Evolutionary conservation across 2,797 vertebrate genomes (phyloP).

Genomic region (Typhlichthys subterraneus): DNA sequence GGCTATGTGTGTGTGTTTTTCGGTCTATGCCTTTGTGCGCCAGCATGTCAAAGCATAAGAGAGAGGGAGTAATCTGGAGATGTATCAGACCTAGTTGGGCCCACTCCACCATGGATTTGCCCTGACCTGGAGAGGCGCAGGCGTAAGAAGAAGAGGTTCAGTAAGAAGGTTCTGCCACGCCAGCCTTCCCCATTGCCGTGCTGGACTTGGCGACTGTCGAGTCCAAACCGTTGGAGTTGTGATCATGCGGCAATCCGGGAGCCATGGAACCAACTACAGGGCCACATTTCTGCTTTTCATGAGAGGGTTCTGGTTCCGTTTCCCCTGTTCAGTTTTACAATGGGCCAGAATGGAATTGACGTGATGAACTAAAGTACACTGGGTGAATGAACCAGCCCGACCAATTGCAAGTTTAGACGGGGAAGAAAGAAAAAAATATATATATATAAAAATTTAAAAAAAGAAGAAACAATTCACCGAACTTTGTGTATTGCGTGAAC

Average conservation of each 20-base stretch:
- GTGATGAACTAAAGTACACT: constrained; percentile 20
- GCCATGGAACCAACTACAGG: not conserved
- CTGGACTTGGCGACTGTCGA: constrained; percentile 1
- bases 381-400: constrained; percentile 6
- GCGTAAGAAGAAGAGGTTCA: constrained; percentile 3
- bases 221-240: constrained; percentile 12
- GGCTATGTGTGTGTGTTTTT: not conserved
- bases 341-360: constrained; percentile 42
- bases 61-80: not conserved
- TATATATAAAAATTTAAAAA: too few species aligned
- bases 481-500: constrained; percentile 6
- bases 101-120: constrained; percentile 1
- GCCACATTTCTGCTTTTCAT: constrained; percentile 1
- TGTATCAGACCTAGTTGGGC: not conserved
- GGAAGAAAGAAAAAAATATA: not conserved
- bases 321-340: constrained; percentile 7
- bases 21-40: not conserved
- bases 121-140: constrained; percentile 7
- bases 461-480: constrained; percentile 1
- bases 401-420: too few species aligned
- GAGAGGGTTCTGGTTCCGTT: constrained; percentile 21
- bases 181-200: not conserved
- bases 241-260: constrained; percentile 19
- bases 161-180: not conserved
- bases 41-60: not conserved